Evolutionary conservation across 2,113 vertebrate species (phyloP), one percentile per base, ranked within the genome.

Genomic region (Thymallus thymallus): DNA sequence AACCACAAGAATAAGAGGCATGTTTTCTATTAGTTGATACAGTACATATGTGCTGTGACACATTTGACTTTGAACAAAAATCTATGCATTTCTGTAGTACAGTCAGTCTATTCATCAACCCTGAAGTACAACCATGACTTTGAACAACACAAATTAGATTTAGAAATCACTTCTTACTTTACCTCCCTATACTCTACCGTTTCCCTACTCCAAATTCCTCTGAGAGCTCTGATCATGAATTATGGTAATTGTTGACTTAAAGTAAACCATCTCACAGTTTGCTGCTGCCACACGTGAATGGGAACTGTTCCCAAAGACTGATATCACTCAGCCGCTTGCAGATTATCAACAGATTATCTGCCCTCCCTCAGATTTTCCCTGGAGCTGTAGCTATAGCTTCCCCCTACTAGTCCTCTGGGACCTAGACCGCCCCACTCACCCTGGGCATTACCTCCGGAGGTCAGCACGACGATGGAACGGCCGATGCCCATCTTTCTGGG

Each of bases 391-490:
- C 35, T 10, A 9, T 41, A 63, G 23, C 66, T 66, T 89, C 90
- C 85, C 61, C 46, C n/a, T 22, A 65, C 74, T 32, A 16, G 26
- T 51, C 71, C 7, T 14, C 51, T 29, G 6, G n/a, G 68, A 70
- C 67, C 56, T 16, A 3, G 48, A 51, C 16, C 6, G 12, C 14
- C 29, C 29, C 30, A 85, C 90, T 90, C 68, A 98, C 97, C 97
- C 92, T 98, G 97, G 64, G 97, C 97, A 78, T 98, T 96, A 1
- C 97, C 96, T 29, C 97, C 96, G 0, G 96, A 98, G 30, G 97
- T 98, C 87, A 98, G 89, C 32, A 98, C 96, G 0, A 96, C 97
- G 13, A 98, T 98, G 66, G 96, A 95, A 82, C 92, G 95, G 86
- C 96, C 96, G 0, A 56, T n/a, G 1, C 96, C 96, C 88, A 95